Base-by-base conservation (phyloP, 2,113 vertebrate genomes). In the Centropus bengalensis region DNA sequence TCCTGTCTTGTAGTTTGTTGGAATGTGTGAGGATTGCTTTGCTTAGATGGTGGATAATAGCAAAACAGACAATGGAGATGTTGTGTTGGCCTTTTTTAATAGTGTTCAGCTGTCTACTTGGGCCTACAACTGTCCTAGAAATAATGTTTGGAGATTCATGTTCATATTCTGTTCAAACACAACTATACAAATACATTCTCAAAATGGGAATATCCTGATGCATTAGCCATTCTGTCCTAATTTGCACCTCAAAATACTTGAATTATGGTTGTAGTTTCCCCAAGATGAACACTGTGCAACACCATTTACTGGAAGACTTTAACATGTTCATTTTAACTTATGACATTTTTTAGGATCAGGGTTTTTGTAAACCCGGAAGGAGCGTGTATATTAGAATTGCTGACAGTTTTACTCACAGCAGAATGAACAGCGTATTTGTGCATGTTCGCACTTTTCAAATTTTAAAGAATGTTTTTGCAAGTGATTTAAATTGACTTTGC, bases 401-500 rank as follows among this genome's bases (percentile, higher is more conserved):
- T 97, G 94, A 90, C 90, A 44, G 56, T 88, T 88, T 86, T 95
- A 89, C 55, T 88, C 52, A 27, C 14, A 93, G 80, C 44, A 67
- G 45, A 88, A 81, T 69, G 59, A 96, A 73, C 27, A 85, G 59
- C 64, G 56, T 88, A 91, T 96, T 96, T 51, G 30, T 94, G 74
- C 82, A n/a, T 73, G 76, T 96, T 97, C 96, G 83, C 93, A 96
- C 81, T 96, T 96, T 96, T 93, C 63, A 85, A 55, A 94, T 96
- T 93, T 79, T 86, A 87, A 59, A 92, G 55, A 82, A 85, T 94
- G 83, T 83, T 92, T 96, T 93, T 95, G 54, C 54, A 75, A 80
- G 88, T 94, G 62, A 88, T 96, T 97, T 94, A 93, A 96, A 96
- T 94, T 97, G 63, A 86, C 82, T 84, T 95, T 95, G 94, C 95